These are phyloP conservation scores for Reticulitermes speratus DNA, from an alignment of 1,140 invertebrate species.

Conservation along the genomic window DNA sequence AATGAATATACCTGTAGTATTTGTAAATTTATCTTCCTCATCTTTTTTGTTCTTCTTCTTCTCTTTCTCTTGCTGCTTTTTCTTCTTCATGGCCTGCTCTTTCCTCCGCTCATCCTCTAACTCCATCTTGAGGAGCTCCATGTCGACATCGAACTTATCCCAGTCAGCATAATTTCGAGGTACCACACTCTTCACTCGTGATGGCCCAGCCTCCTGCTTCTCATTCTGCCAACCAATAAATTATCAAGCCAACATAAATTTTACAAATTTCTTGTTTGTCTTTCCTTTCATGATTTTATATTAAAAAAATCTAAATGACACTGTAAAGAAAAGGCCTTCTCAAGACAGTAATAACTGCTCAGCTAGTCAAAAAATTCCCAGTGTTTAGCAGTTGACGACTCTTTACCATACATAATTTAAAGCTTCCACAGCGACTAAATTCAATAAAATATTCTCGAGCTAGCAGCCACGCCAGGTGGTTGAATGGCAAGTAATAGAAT, in stretches of 20 bases:
- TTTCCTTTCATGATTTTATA: conserved; percentile 33
- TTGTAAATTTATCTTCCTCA: conserved; percentile 8
- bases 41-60: neutral
- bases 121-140: conserved; percentile 64
- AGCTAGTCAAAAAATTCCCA: too few species aligned
- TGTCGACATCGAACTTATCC: conserved; percentile 70
- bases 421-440: too few species aligned
- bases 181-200: conserved; percentile 44
- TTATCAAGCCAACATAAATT: neutral
- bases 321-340: too few species aligned
- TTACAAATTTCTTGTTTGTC: conserved; percentile 36
- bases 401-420: too few species aligned
- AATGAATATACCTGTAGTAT: too few species aligned
- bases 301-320: too few species aligned
- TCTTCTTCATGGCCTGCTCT: conserved; percentile 44
- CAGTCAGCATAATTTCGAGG: conserved; percentile 63
- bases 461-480: too few species aligned
- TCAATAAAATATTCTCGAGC: too few species aligned
- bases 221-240: neutral
- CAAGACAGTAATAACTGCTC: too few species aligned
- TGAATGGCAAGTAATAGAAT: too few species aligned
- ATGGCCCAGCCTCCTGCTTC: conserved; percentile 33
- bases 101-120: conserved; percentile 55
- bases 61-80: conserved; percentile 33
- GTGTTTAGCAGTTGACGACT: too few species aligned